These are phyloP conservation scores for Teinopalpus imperialis DNA, from an alignment of 2,888 invertebrate genomes.

Conservation along the genomic window DNA sequence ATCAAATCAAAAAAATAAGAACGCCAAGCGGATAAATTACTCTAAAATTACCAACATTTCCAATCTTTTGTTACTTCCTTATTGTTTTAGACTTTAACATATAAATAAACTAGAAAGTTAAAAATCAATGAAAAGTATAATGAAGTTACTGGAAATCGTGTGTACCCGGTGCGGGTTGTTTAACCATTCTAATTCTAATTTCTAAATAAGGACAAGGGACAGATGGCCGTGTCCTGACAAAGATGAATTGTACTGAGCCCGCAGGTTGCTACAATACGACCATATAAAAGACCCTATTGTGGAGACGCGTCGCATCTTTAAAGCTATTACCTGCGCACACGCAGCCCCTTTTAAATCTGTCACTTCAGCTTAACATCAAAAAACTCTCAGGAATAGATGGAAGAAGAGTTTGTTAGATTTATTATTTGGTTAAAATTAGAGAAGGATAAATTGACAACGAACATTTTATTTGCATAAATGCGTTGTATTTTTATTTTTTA, in stretches of 20 bases:
- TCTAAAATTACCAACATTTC: too few relatives aligned
- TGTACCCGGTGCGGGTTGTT: slow-evolving; percentile 45
- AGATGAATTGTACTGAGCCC: slow-evolving; percentile 60
- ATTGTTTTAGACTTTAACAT: too few relatives aligned
- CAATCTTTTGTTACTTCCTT: too few relatives aligned
- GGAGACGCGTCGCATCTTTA: slow-evolving; percentile 47
- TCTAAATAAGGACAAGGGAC: slow-evolving; percentile 71
- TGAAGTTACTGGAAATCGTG: background rate
- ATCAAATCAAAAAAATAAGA: too few relatives aligned
- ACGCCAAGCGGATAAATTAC: too few relatives aligned
- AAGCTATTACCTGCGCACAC: slow-evolving; percentile 64
- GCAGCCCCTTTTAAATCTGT: slow-evolving; percentile 64
- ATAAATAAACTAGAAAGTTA: slow-evolving; percentile 9
- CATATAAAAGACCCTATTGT: slow-evolving; percentile 57
- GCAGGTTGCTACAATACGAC: slow-evolving; percentile 55
- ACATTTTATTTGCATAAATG: too few relatives aligned
- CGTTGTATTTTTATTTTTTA: too few relatives aligned
- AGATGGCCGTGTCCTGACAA: slow-evolving; percentile 64
- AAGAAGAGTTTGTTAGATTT: too few relatives aligned
- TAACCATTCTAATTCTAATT: slow-evolving; percentile 67
- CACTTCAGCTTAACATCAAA: slow-evolving; percentile 52
- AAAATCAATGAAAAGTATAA: background rate
- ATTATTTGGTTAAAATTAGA: too few relatives aligned
- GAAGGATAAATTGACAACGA: too few relatives aligned
- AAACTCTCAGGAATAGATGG: slow-evolving; percentile 34